A percentile compares a stretch with the other conserved stretches of the same genome.
Evolutionary conservation across 2,113 vertebrate species (phyloP).

Genomic region (Grallaria varia): DNA sequence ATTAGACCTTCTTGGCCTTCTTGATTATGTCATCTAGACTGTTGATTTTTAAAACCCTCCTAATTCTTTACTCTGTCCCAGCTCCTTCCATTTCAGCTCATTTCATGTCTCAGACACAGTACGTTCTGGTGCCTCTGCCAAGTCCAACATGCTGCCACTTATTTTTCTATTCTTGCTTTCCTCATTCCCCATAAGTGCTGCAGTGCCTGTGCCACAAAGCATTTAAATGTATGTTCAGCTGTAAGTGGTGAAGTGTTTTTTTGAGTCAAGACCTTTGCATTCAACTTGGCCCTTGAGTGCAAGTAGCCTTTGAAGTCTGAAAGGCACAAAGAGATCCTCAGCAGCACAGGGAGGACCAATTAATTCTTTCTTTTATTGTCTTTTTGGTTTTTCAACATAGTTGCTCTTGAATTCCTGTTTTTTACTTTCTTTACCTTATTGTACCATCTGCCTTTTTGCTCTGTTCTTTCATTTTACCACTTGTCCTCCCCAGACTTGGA

Average conservation of each 20-base stretch:
- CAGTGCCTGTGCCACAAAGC: not conserved
- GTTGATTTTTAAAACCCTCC: not conserved
- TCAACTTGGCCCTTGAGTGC: not conserved
- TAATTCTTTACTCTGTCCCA: not conserved
- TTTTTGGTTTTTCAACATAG: not conserved
- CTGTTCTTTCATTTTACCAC: not conserved
- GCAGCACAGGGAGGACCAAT: not conserved
- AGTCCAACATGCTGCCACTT: not conserved
- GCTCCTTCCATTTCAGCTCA: not conserved
- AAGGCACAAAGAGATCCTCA: not conserved
- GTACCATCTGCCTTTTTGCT: not conserved
- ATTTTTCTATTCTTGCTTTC: slow-evolving; percentile 3
- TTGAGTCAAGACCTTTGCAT: not conserved
- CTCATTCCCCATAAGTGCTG: not conserved
- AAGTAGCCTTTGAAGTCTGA: not conserved
- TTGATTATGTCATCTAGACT: not conserved
- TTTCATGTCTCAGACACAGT: not conserved
- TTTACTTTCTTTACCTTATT: not conserved
- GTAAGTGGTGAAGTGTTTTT: not conserved
- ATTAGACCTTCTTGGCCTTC: not conserved
- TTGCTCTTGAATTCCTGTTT: not conserved
- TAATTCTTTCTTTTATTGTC: not conserved
- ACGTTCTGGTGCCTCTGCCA: not conserved
- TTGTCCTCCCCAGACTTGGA: not conserved
- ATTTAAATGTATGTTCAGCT: not conserved